phyloP scores from a whole-genome alignment of 1,140 invertebrate genomes.

The Saxidomus purpurata region DNA sequence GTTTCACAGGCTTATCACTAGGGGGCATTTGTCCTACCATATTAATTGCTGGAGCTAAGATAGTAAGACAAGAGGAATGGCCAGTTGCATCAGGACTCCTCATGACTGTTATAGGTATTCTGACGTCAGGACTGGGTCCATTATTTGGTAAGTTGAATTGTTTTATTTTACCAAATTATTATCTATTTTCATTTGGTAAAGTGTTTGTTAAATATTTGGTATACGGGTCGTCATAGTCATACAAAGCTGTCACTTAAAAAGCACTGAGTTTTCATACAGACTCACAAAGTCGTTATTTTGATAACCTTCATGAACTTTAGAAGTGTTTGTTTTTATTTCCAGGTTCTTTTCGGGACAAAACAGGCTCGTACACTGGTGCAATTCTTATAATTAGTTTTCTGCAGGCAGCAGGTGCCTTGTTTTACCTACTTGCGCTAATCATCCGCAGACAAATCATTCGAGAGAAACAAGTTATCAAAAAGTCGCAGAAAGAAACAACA shows the following conservation, averaged over 20 bases:
- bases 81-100: slow-evolving; percentile 23
- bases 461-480: background rate
- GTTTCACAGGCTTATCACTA: background rate
- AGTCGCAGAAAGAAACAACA: too few species aligned
- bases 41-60: background rate
- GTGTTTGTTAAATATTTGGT: background rate
- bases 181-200: background rate
- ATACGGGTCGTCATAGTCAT: too few species aligned
- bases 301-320: background rate
- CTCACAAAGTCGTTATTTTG: background rate
- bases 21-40: slow-evolving; percentile 1
- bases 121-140: background rate
- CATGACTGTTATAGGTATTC: background rate
- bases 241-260: background rate
- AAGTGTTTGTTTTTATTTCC: background rate
- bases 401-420: background rate
- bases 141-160: slow-evolving; percentile 1
- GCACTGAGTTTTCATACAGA: background rate
- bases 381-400: background rate
- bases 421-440: background rate
- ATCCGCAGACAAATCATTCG: background rate
- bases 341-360: background rate
- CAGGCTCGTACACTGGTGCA: background rate
- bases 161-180: background rate
- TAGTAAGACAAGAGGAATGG: background rate